Percentiles rank a stretch among this genome's conserved stretches.
These are phyloP conservation scores for Neomonachus schauinslandi DNA, from an alignment of 2,113 vertebrate species.

Conservation along the genomic window DNA sequence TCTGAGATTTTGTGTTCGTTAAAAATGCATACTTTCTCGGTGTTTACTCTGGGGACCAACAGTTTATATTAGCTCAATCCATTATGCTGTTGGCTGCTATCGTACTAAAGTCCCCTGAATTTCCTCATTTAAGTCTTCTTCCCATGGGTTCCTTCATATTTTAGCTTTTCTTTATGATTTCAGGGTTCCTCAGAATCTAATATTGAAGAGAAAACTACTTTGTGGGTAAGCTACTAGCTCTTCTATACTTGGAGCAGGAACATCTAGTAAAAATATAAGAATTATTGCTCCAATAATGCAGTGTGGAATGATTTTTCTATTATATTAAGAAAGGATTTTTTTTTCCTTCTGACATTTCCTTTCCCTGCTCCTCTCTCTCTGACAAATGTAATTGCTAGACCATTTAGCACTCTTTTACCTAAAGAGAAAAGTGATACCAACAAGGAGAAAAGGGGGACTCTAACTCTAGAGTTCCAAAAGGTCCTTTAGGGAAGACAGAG, in stretches of 20 bases:
- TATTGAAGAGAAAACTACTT: conserved; percentile 8
- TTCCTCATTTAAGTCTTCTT: neutral
- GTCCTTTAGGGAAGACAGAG: neutral
- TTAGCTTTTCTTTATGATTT: neutral
- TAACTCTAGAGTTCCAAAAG: neutral
- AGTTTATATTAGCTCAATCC: neutral
- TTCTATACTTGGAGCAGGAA: neutral
- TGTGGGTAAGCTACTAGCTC: neutral
- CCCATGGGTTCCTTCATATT: neutral
- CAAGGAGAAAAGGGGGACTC: neutral
- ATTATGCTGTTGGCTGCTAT: neutral
- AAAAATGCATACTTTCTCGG: neutral
- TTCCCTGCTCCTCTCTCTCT: neutral
- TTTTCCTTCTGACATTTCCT: neutral
- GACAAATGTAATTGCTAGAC: neutral
- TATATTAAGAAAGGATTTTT: neutral
- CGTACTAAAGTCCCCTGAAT: neutral
- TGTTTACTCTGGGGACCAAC: neutral
- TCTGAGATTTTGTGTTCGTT: neutral
- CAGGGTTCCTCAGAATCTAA: neutral
- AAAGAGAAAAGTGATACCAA: neutral
- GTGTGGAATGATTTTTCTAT: neutral
- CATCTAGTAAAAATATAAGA: neutral
- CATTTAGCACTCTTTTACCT: neutral
- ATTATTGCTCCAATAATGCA: neutral